These are phyloP conservation scores for Trididemnum miniatum DNA, from an alignment of 23 tunicate species.

Conservation along the genomic window DNA sequence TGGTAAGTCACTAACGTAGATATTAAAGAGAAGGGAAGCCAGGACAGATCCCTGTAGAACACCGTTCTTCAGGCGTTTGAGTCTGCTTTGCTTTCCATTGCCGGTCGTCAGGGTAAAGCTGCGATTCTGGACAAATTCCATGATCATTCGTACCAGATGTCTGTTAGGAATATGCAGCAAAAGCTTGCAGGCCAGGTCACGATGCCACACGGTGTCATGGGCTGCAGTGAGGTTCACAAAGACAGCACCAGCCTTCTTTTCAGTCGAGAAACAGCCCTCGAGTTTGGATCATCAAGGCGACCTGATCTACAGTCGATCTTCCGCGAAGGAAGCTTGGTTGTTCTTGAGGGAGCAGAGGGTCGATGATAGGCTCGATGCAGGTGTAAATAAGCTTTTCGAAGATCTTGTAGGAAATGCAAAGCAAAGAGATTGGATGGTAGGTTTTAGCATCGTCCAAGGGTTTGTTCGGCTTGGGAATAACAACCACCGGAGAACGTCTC, in stretches of 20 bases:
- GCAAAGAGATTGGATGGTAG: conserved; percentile 22
- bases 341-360: conserved; percentile 8
- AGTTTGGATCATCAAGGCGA: conserved; percentile 8
- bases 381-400: background rate
- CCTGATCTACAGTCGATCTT: conserved; percentile 18
- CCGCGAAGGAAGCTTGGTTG: conserved; percentile 18
- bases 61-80: conserved; percentile 29
- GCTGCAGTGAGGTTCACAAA: conserved; percentile 33
- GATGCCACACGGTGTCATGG: conserved; percentile 22
- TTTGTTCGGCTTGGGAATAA: conserved; percentile 24
- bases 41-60: conserved; percentile 31
- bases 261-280: conserved; percentile 15
- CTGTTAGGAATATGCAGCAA: conserved; percentile 9
- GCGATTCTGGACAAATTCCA: too few species aligned
- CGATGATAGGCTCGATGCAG: background rate
- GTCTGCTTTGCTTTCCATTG: conserved; percentile 18
- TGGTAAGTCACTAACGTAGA: conserved; percentile 16
- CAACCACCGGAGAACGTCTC: background rate
- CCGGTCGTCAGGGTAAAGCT: conserved; percentile 44
- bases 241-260: conserved; percentile 27
- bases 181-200: conserved; percentile 19
- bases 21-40: conserved; percentile 29
- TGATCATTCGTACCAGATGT: too few species aligned
- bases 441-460: conserved; percentile 10
- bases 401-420: conserved; percentile 23